Conservation (phyloP, 2,888 invertebrate species). For the Lapara coniferarum region DNA sequence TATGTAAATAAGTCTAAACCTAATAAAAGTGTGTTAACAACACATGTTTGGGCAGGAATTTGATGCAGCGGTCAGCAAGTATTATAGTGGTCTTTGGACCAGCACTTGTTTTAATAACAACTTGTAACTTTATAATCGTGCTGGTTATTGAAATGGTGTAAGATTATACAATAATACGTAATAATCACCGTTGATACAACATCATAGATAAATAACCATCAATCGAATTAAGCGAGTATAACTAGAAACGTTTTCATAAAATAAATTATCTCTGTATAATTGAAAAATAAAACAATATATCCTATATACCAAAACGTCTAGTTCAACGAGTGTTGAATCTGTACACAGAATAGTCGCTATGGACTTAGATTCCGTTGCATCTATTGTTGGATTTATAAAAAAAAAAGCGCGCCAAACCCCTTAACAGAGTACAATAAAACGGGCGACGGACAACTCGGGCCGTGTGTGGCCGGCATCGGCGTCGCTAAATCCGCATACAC, state of each 20-base stretch:
- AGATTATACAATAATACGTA: neutral
- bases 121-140: neutral
- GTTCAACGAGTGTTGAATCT: neutral
- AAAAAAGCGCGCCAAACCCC: slow-evolving; percentile 6
- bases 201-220: no score
- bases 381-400: neutral
- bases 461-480: slow-evolving; percentile 28
- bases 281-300: neutral
- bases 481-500: slow-evolving; percentile 32
- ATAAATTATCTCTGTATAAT: no score
- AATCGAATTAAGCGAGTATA: no score
- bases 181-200: no score
- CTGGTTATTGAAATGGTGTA: neutral
- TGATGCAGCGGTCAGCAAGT: neutral
- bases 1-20: no score
- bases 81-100: no score
- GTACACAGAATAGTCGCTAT: neutral
- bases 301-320: no score
- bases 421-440: slow-evolving; percentile 4
- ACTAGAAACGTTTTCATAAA: no score
- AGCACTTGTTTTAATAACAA: neutral
- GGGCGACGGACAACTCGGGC: slow-evolving; percentile 2
- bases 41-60: neutral
- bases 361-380: neutral
- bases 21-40: no score